Evolutionary conservation across 2,113 vertebrate genomes (phyloP), one percentile per base, ranked within the genome.

Genomic region (Cygnus buccinator): DNA sequence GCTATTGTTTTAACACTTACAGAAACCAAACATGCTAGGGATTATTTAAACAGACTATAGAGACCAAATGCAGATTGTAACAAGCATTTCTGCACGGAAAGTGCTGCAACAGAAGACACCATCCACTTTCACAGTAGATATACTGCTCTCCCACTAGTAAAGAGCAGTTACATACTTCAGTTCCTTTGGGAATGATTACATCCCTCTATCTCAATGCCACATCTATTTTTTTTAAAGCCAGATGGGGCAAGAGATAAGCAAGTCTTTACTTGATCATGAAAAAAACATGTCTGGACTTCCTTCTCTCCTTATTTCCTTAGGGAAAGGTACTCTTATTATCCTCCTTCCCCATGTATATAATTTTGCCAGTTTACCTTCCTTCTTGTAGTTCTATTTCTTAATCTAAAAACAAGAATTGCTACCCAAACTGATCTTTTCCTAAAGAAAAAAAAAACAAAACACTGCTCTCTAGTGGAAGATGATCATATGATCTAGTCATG

Each of bases 381-480:
- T 80, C 63, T 52, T 17, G 2, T 1, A 20, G 7, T 6, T 81
- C 16, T 22, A 33, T 39, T 91, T 41, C 74, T 43, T 15, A 68
- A 52, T 2, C 31, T 71, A 81, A 77, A 57, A 39, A 3, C 10
- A 62, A 54, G 10, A 62, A 43, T 29, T 58, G 13, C 23, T 66
- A 66, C 5, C 5, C 3, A 23, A 57, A 39, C 5, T 11, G 0
- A 1, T 52, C 3, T 55, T 37, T 43, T 90, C 43, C 33, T 8
- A 65, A 61, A 93, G 72, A 15, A 92, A 93, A 89, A 68, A 65
- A 58, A 93, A 75, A 20, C 89, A 93, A 89, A 90, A 68, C 1
- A 13, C 91, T 97, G 96, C 93, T 87, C 95, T 82, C 94, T 95
- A 94, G 94, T 95, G 93, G 96, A 85, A 74, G 43, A 80, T 13